Conservation (phyloP, 1,140 invertebrate genomes). For the Paralvinella palmiformis region DNA sequence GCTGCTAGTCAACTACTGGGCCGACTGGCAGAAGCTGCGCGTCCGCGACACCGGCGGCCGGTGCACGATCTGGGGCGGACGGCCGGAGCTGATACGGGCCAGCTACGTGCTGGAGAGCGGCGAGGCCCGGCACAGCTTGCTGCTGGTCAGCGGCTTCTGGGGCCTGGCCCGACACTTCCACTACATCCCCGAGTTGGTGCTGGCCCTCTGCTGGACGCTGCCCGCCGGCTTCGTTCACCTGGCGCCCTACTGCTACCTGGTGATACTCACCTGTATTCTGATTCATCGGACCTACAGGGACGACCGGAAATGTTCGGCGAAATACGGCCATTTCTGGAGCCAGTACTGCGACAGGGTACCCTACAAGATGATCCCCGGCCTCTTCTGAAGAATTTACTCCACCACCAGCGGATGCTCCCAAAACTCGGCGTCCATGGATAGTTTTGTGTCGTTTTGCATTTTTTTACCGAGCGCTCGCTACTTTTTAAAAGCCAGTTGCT, state of each 20-base stretch:
- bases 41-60: slow-evolving; percentile 48
- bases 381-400: too few species aligned
- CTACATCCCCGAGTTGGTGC: slow-evolving; percentile 57
- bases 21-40: slow-evolving; percentile 53
- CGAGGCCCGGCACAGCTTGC: slow-evolving; percentile 34
- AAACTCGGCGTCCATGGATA: too few species aligned
- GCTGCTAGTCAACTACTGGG: slow-evolving; percentile 54
- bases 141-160: slow-evolving; percentile 59
- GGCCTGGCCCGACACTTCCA: slow-evolving; percentile 58
- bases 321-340: slow-evolving; percentile 57
- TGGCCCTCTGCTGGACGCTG: slow-evolving; percentile 54
- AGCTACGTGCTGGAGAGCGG: slow-evolving; percentile 39
- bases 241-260: slow-evolving; percentile 55
- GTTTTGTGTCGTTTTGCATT: too few species aligned
- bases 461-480: too few species aligned
- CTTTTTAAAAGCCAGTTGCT: too few species aligned
- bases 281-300: slow-evolving; percentile 55
- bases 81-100: slow-evolving; percentile 50
- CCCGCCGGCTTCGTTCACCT: slow-evolving; percentile 48
- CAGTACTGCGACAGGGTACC: slow-evolving; percentile 55
- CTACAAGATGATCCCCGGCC: slow-evolving; percentile 55
- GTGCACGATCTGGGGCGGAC: slow-evolving; percentile 53
- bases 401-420: too few species aligned
- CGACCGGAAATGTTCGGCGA: slow-evolving; percentile 56
- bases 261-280: slow-evolving; percentile 53